phyloP scores from a whole-genome alignment of 2,113 vertebrate genomes.

The Anarrhichthys ocellatus region DNA sequence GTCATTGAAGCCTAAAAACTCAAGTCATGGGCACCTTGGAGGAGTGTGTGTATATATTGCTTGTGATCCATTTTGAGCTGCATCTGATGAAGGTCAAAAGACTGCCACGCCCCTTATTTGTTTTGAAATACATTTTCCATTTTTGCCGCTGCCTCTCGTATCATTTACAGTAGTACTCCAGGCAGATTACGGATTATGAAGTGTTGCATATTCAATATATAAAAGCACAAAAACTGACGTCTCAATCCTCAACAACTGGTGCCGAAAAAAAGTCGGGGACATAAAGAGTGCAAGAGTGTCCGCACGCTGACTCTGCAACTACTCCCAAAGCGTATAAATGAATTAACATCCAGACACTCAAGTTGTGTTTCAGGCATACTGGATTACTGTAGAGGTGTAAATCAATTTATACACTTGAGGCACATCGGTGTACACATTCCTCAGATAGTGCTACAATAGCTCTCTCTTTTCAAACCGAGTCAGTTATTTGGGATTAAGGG shows the following conservation, averaged over 20 bases:
- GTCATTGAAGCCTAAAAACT: not conserved
- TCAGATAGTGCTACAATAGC: not conserved
- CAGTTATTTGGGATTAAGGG: not conserved
- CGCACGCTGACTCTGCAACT: conserved; percentile 9
- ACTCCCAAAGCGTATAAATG: not conserved
- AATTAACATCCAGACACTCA: conserved; percentile 19
- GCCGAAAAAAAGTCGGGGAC: conserved; percentile 1
- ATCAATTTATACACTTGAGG: conserved; percentile 24
- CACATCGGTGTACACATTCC: not conserved
- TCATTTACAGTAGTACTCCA: not conserved
- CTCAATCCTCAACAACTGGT: not conserved
- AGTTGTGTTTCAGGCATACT: conserved; percentile 8
- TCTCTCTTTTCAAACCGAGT: not conserved
- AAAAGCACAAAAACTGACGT: not conserved
- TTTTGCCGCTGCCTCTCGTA: not conserved
- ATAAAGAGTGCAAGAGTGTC: conserved; percentile 23
- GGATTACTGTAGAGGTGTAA: conserved; percentile 16
- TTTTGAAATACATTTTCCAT: not conserved
- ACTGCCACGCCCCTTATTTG: not conserved
- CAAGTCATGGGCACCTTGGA: not conserved
- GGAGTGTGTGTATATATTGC: not conserved
- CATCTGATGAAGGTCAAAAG: conserved; percentile 18
- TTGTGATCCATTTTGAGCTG: not conserved
- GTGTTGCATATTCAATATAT: not conserved
- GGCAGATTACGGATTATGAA: conserved; percentile 1